Conservation (phyloP, 1,140 invertebrate species). For the Saccostrea glomerata region DNA sequence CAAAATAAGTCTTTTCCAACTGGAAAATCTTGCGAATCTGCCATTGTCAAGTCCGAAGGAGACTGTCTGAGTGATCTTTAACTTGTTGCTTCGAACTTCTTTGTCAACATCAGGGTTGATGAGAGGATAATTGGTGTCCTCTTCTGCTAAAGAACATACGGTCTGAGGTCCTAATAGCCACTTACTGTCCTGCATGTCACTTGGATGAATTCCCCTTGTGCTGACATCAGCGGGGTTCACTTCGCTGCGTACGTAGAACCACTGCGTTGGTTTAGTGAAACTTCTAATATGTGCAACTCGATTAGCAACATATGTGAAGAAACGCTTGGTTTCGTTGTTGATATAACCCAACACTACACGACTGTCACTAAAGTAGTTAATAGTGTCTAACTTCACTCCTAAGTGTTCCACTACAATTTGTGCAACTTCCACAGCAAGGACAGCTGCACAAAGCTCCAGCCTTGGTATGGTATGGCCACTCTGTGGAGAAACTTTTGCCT, state of each 20-base stretch:
- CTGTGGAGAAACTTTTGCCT: constrained; percentile 46
- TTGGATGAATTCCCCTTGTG: constrained; percentile 20
- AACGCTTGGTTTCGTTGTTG: constrained; percentile 27
- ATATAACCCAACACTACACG: constrained; percentile 47
- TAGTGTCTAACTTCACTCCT: not conserved
- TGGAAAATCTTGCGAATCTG: not conserved
- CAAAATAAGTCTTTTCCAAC: constrained; percentile 14
- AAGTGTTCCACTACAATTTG: constrained; percentile 18
- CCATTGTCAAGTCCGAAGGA: not conserved
- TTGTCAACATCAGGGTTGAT: too few species aligned
- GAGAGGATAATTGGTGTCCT: not conserved
- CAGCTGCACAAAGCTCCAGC: constrained; percentile 43
- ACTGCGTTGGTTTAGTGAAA: constrained; percentile 45
- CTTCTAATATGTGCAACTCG: constrained; percentile 21
- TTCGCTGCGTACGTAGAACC: constrained; percentile 36
- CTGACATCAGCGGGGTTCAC: constrained; percentile 38
- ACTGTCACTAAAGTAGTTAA: constrained; percentile 42
- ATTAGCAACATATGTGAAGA: constrained; percentile 38
- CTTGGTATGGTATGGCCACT: constrained; percentile 51
- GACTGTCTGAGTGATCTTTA: not conserved
- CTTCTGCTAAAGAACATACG: not conserved
- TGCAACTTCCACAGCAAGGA: constrained; percentile 42
- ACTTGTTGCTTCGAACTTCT: not conserved
- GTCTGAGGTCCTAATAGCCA: not conserved
- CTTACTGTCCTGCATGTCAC: not conserved